A percentile compares a stretch with the other conserved stretches of the same genome.
Conservation (phyloP, 2,113 vertebrate genomes). For the Syrmaticus mikado region DNA sequence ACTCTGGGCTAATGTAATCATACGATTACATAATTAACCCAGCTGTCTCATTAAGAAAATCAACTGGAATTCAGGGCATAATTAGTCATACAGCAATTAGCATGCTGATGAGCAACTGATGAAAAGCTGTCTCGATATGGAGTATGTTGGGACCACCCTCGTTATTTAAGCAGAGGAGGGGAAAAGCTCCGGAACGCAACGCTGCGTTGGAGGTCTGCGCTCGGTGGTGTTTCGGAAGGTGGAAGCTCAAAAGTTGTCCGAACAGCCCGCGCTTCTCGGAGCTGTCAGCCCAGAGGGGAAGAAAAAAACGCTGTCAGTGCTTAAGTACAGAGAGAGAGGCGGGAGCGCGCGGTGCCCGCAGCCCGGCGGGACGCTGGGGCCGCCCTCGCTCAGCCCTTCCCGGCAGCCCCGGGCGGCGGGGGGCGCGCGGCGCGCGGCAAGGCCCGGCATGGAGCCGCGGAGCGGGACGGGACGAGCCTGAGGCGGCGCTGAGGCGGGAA, state of each 20-base stretch:
- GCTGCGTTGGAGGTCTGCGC: no score
- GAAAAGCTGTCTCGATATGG: slow-evolving; percentile 82
- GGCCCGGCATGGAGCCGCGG: slow-evolving; percentile 3
- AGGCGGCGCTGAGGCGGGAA: not conserved
- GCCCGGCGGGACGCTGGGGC: not conserved
- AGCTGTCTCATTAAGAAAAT: slow-evolving; percentile 95
- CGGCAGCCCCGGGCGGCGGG: not conserved
- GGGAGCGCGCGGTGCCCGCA: no score
- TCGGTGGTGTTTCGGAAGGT: no score
- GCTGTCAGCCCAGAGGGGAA: no score
- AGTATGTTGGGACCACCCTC: slow-evolving; percentile 80
- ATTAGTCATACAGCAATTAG: slow-evolving; percentile 93
- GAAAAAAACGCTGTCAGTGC: no score
- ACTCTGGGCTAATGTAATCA: slow-evolving; percentile 89
- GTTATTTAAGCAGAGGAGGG: slow-evolving; percentile 49
- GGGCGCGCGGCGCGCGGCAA: not conserved
- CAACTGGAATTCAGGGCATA: slow-evolving; percentile 92
- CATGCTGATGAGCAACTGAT: slow-evolving; percentile 87
- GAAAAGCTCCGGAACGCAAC: no score
- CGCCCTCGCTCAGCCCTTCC: no score
- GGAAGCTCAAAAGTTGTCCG: no score
- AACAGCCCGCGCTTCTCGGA: no score
- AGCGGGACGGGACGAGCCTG: not conserved
- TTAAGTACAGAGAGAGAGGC: no score
- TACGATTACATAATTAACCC: slow-evolving; percentile 94